A percentile compares a stretch with the other conserved stretches of the same genome.
These are phyloP conservation scores for Chloropsis hardwickii DNA, from an alignment of 2,113 vertebrate genomes.

Conservation along the genomic window DNA sequence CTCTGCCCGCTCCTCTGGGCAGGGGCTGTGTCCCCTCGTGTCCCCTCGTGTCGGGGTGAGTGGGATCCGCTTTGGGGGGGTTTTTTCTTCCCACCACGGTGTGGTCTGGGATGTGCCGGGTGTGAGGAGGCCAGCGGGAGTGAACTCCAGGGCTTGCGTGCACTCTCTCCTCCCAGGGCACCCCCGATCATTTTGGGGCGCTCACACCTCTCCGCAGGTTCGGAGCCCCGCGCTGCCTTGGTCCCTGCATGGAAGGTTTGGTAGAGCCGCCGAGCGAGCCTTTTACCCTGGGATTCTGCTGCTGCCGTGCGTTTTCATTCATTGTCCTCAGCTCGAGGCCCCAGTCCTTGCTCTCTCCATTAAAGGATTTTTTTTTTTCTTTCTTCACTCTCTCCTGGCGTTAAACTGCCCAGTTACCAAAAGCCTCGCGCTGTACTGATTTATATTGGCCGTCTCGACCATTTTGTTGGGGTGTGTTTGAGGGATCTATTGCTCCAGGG, in stretches of 20 bases:
- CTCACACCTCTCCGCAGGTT: accelerated
- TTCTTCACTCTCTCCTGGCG: neutral
- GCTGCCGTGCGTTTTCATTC: constrained; percentile 28
- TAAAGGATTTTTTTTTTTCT: neutral
- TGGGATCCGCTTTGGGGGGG: accelerated
- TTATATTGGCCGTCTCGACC: neutral
- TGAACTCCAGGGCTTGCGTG: accelerated
- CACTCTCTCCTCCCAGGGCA: neutral
- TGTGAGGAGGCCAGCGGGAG: accelerated
- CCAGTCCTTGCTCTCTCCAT: neutral
- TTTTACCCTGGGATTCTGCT: neutral
- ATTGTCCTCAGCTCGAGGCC: constrained; percentile 44
- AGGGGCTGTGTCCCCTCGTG: accelerated
- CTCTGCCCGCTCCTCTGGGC: neutral
- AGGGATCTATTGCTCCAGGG: neutral
- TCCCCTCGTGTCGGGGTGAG: accelerated
- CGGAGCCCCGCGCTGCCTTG: neutral
- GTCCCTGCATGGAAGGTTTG: neutral
- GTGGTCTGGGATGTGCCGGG: neutral
- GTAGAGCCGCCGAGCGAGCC: neutral
- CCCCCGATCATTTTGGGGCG: neutral
- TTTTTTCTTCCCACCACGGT: accelerated
- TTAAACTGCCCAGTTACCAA: neutral
- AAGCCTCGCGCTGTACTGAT: neutral
- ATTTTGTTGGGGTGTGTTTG: neutral